phyloP scores from a whole-genome alignment of 2,888 invertebrate species.

The Fabriciana adippe region DNA sequence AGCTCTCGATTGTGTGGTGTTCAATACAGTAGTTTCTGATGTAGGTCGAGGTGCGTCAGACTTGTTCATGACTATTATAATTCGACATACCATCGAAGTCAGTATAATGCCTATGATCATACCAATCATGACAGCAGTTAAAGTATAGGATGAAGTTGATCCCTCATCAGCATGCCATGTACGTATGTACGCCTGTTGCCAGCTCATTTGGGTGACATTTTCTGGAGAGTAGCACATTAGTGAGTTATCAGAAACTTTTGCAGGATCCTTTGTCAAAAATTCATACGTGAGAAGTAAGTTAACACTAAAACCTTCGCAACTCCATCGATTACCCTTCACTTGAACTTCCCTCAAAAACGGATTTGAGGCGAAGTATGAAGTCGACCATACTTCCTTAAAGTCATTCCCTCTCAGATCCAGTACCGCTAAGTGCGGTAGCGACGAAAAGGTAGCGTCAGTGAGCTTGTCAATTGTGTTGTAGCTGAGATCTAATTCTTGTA shows the following conservation, averaged over 20 bases:
- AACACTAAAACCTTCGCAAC: conserved; percentile 85
- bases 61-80: conserved; percentile 71
- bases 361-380: conserved; percentile 84
- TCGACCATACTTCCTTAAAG: conserved; percentile 84
- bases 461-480: conserved; percentile 83
- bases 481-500: conserved; percentile 83
- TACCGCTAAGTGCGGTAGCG: conserved; percentile 83
- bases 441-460: conserved; percentile 83
- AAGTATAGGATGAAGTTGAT: conserved; percentile 74
- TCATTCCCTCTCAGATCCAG: conserved; percentile 88
- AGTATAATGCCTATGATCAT: conserved; percentile 79
- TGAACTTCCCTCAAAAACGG: conserved; percentile 81
- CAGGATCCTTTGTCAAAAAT: conserved; percentile 81
- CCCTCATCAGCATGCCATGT: conserved; percentile 81
- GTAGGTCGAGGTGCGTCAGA: conserved; percentile 56
- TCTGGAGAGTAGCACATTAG: conserved; percentile 86
- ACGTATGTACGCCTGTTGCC: conserved; percentile 86
- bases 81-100: conserved; percentile 81
- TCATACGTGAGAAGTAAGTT: conserved; percentile 83
- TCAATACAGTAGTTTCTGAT: conserved; percentile 69
- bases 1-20: conserved; percentile 51
- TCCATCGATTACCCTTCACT: conserved; percentile 89
- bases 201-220: conserved; percentile 84
- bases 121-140: conserved; percentile 79
- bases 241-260: conserved; percentile 70